Base-by-base conservation (phyloP, 2,113 vertebrate genomes). In the Pitta sordida region DNA sequence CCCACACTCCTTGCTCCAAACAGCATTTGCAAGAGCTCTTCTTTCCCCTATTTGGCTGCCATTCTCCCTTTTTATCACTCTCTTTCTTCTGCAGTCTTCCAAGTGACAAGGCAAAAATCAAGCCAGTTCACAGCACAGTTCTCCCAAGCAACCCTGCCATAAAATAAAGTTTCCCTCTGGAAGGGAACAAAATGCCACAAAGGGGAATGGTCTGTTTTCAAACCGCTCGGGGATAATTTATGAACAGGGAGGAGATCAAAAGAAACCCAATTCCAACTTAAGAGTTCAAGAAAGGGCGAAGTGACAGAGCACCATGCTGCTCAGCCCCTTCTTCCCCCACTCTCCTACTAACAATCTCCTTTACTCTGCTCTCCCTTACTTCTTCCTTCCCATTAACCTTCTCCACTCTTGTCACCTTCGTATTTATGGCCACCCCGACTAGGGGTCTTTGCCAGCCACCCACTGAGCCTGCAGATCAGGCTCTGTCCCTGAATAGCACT, bases 61-160 rank as follows among this genome's bases (percentile, higher is more conserved):
- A 85, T 90, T 96, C 84, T 74, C 41, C 58, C 69, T 86, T 88
- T 96, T 96, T 93, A 94, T 90, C 69, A 26, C 70, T n/a, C 85
- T 76, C 78, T 96, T 91, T 96, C 75, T 96, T 94, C 91, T 68
- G 41, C 51, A 73, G 79, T 64, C 87, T 87, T 94, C 68, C 82
- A 86, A 93, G 65, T 64, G 75, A 94, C 94, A 94, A 83, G 82
- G 92, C 81, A 91, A 95, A 77, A 91, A n/a, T 87, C 87, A 83
- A 92, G 71, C 55, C 76, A 83, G 90, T 88, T 96, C 85, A 90
- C 55, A 91, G 92, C 81, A 88, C 46, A 58, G 48, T 1, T 95
- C 89, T 94, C 93, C 93, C 91, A 83, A 94, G 92, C 88, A 95
- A 96, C 91, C 69, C 71, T 41, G 68, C 95, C 87, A 94, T 94